These are phyloP conservation scores for Andrena praecox DNA, from an alignment of 2,888 invertebrate species.

Conservation along the genomic window DNA sequence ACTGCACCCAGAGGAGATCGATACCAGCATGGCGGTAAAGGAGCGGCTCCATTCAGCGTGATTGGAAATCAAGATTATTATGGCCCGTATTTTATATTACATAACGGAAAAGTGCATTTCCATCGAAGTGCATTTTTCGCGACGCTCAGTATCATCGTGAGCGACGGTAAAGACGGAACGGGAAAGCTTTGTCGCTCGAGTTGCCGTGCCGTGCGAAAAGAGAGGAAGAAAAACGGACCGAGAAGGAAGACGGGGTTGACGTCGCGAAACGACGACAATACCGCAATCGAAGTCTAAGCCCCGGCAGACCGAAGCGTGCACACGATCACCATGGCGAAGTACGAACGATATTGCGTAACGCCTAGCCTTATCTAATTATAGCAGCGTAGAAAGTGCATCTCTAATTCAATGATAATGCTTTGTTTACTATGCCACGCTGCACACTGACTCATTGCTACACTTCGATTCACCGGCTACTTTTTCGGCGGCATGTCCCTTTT, in stretches of 20 bases:
- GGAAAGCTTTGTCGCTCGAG: neutral
- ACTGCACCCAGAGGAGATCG: conserved; percentile 48
- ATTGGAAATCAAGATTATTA: conserved; percentile 56
- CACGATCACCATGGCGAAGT: conserved; percentile 83
- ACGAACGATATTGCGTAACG: conserved; percentile 78
- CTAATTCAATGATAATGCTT: conserved; percentile 72
- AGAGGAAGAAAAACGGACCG: conserved; percentile 25
- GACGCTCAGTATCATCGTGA: conserved; percentile 28
- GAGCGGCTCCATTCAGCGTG: conserved; percentile 60
- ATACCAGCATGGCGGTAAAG: conserved; percentile 69
- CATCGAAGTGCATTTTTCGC: conserved; percentile 67
- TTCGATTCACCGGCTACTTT: conserved; percentile 22
- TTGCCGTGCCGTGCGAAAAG: neutral
- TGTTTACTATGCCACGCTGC: conserved; percentile 72
- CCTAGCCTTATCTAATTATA: conserved; percentile 78
- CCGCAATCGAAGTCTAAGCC: conserved; percentile 28
- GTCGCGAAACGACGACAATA: conserved; percentile 31
- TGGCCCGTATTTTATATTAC: conserved; percentile 65
- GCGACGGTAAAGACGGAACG: conserved; percentile 23
- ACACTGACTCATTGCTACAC: conserved; percentile 43
- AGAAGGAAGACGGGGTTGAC: conserved; percentile 17
- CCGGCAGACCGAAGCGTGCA: conserved; percentile 54
- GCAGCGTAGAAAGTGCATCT: conserved; percentile 57
- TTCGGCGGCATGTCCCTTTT: conserved; percentile 76
- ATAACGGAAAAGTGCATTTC: conserved; percentile 72